Evolutionary conservation across 1,140 invertebrate species (phyloP).

Genomic region (Solenopsis fugax): DNA sequence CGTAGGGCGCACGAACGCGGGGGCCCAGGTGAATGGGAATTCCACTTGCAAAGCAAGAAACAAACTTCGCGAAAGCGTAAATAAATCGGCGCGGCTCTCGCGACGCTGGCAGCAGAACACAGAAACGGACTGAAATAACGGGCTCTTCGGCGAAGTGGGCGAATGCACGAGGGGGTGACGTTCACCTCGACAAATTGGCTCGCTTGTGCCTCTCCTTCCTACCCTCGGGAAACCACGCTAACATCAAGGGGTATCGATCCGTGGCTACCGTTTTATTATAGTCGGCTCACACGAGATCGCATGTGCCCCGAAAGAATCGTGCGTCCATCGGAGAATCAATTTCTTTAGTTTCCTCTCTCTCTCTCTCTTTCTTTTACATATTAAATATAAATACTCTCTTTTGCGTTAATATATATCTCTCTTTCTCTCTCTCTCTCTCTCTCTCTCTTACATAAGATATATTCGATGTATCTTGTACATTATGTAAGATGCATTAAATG

Average conservation of each 20-base stretch:
- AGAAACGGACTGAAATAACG: slow-evolving; percentile 63
- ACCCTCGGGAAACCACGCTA: slow-evolving; percentile 51
- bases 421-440: no score
- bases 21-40: slow-evolving; percentile 20
- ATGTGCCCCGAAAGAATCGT: slow-evolving; percentile 3
- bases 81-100: slow-evolving; percentile 45
- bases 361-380: background rate
- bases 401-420: background rate
- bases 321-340: background rate
- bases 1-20: background rate
- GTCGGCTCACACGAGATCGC: slow-evolving; percentile 31
- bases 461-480: background rate
- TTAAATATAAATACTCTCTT: background rate
- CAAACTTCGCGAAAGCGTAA: slow-evolving; percentile 53
- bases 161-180: slow-evolving; percentile 30
- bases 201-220: slow-evolving; percentile 47
- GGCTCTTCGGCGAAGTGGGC: slow-evolving; percentile 55
- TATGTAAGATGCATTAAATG: background rate
- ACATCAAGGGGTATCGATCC: slow-evolving; percentile 50
- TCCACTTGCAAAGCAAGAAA: slow-evolving; percentile 36
- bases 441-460: background rate
- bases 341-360: background rate
- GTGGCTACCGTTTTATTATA: slow-evolving; percentile 1
- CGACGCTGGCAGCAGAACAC: slow-evolving; percentile 39
- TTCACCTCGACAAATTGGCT: slow-evolving; percentile 57